Conservation (phyloP, 1,140 invertebrate species). For the Drosophila elegans region DNA sequence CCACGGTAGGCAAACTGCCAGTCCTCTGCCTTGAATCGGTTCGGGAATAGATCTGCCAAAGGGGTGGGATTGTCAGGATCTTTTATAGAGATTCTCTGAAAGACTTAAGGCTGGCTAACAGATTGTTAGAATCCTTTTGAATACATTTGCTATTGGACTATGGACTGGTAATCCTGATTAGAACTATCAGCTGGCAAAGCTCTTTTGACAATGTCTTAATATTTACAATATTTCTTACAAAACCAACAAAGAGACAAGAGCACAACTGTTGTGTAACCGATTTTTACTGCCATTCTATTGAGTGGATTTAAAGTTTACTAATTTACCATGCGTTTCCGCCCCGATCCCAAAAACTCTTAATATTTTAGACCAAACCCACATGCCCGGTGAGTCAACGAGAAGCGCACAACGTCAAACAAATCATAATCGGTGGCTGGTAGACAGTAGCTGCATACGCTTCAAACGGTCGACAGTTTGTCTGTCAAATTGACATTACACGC, state of each 20-base stretch:
- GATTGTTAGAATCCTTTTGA: neutral
- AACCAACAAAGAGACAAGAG: too few relatives aligned
- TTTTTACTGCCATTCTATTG: too few relatives aligned
- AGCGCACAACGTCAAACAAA: constrained; percentile 62
- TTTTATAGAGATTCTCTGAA: neutral
- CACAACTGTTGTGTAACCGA: too few relatives aligned
- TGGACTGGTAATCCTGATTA: too few relatives aligned
- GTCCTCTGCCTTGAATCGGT: neutral
- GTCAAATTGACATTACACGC: constrained; percentile 81
- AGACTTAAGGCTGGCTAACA: too few relatives aligned
- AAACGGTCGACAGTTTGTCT: constrained; percentile 83
- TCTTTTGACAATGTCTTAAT: too few relatives aligned
- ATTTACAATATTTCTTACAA: too few relatives aligned
- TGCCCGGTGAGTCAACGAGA: constrained; percentile 1
- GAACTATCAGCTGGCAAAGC: too few relatives aligned
- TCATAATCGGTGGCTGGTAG: constrained; percentile 78
- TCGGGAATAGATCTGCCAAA: constrained; percentile 12
- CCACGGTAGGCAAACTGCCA: constrained; percentile 1
- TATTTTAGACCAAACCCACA: constrained; percentile 8
- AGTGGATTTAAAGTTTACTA: too few relatives aligned
- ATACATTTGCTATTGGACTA: too few relatives aligned
- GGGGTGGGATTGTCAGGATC: constrained; percentile 14
- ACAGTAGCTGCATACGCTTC: constrained; percentile 82
- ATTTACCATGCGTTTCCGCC: too few relatives aligned
- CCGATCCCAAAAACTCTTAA: too few relatives aligned